Percentiles rank a stretch among this genome's conserved stretches.
Conservation (phyloP, 35 echinoderm and acorn worm species). For the Nesometra sesokonis region DNA sequence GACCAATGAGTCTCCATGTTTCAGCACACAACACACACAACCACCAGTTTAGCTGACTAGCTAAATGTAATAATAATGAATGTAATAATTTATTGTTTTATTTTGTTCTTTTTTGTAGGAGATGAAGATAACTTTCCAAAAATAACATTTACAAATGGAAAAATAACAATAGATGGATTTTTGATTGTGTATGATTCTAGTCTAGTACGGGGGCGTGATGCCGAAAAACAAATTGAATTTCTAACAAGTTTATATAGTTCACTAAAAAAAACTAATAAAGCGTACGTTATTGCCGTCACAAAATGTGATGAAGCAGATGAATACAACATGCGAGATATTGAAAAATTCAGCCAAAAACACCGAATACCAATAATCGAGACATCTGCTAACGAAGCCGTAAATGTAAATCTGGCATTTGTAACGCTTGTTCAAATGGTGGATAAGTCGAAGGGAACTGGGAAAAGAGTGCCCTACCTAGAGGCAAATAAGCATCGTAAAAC, state of each 20-base stretch:
- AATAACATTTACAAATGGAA: constrained; percentile 42
- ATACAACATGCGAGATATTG: constrained; percentile 26
- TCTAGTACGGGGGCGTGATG: constrained; percentile 24
- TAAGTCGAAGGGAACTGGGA: constrained; percentile 35
- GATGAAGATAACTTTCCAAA: constrained; percentile 22
- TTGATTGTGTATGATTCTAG: constrained; percentile 71
- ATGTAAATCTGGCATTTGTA: constrained; percentile 70
- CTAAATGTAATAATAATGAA: no score
- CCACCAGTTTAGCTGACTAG: no score
- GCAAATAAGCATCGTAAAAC: constrained; percentile 43
- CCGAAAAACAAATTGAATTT: constrained; percentile 60
- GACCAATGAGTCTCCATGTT: no score
- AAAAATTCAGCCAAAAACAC: constrained; percentile 34
- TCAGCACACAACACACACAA: no score
- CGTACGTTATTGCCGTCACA: constrained; percentile 54
- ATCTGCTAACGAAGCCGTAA: constrained; percentile 66
- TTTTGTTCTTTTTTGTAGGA: not conserved
- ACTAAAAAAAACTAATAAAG: constrained; percentile 53
- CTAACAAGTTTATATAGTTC: constrained; percentile 10
- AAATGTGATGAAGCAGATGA: constrained; percentile 75
- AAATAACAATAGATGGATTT: constrained; percentile 79
- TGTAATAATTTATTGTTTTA: not conserved
- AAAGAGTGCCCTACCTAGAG: constrained; percentile 24
- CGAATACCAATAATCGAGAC: constrained; percentile 68
- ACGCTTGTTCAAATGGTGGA: constrained; percentile 54